A percentile compares a stretch with the other conserved stretches of the same genome.
Evolutionary conservation across 2,888 invertebrate species (phyloP).

Genomic region (Malthinus flaveolus): DNA sequence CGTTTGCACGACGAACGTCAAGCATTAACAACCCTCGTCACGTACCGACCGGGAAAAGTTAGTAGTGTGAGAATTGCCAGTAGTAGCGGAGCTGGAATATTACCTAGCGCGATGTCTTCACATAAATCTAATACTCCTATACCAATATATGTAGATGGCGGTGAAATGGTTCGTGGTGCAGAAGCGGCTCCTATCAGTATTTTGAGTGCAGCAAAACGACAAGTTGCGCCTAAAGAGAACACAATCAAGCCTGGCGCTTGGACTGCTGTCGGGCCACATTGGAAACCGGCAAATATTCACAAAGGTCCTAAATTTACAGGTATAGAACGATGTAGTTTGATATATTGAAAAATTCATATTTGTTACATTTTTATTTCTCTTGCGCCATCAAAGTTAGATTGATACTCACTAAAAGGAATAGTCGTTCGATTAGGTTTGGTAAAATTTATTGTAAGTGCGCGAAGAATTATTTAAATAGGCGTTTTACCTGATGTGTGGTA

Average conservation of each 20-base stretch:
- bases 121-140: slow-evolving; percentile 48
- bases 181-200: slow-evolving; percentile 56
- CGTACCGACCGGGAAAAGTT: slow-evolving; percentile 64
- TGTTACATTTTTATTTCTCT: not conserved
- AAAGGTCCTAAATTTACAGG: slow-evolving; percentile 56
- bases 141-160: slow-evolving; percentile 49
- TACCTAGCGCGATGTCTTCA: slow-evolving; percentile 31
- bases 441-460: too few species aligned
- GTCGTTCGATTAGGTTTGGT: too few species aligned
- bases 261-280: slow-evolving; percentile 58
- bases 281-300: slow-evolving; percentile 44
- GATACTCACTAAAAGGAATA: too few species aligned
- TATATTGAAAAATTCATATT: not conserved
- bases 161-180: slow-evolving; percentile 47
- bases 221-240: slow-evolving; percentile 68
- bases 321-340: slow-evolving; percentile 33
- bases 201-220: slow-evolving; percentile 60
- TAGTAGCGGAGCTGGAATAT: slow-evolving; percentile 30
- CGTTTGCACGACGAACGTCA: slow-evolving; percentile 70
- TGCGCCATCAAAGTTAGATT: not conserved
- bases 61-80: slow-evolving; percentile 55
- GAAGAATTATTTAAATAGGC: too few species aligned
- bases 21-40: slow-evolving; percentile 74
- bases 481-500: too few species aligned
- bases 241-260: slow-evolving; percentile 71